Evolutionary conservation across 1,140 invertebrate species (phyloP).

Genomic region (Sycophila sp.): DNA sequence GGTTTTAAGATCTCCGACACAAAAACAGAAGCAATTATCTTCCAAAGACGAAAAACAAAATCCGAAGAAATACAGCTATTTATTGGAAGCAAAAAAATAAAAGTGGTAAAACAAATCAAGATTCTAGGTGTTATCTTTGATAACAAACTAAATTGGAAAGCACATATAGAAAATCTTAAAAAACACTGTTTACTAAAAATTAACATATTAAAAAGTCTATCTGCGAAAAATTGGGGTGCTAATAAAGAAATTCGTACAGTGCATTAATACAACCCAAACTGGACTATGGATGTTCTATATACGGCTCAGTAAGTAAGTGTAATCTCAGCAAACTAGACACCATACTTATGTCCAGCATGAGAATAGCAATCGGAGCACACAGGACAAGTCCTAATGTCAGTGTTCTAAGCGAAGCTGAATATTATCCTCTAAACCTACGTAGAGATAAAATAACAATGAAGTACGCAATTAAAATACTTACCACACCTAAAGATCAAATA

Average conservation of each 20-base stretch:
- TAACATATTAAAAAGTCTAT: neutral
- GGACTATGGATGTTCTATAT: neutral
- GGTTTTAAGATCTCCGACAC: neutral
- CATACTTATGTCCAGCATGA: neutral
- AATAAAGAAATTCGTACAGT: neutral
- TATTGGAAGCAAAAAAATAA: neutral
- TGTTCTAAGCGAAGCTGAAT: too few relatives aligned
- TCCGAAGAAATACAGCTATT: neutral
- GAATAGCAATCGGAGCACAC: neutral
- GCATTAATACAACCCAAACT: neutral
- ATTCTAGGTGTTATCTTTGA: neutral
- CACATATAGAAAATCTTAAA: neutral
- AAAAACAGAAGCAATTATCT: neutral
- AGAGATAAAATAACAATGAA: too few relatives aligned
- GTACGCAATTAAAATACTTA: too few relatives aligned
- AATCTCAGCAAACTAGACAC: neutral
- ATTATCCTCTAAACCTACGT: too few relatives aligned
- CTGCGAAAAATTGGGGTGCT: neutral
- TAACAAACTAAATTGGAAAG: neutral
- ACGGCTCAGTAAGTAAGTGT: neutral
- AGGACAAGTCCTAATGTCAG: neutral
- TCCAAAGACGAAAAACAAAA: neutral
- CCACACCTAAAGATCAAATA: too few relatives aligned
- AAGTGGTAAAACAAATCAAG: neutral
- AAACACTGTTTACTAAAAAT: neutral